Conservation (phyloP, 2,888 invertebrate genomes). For the Euzophera pinguis region DNA sequence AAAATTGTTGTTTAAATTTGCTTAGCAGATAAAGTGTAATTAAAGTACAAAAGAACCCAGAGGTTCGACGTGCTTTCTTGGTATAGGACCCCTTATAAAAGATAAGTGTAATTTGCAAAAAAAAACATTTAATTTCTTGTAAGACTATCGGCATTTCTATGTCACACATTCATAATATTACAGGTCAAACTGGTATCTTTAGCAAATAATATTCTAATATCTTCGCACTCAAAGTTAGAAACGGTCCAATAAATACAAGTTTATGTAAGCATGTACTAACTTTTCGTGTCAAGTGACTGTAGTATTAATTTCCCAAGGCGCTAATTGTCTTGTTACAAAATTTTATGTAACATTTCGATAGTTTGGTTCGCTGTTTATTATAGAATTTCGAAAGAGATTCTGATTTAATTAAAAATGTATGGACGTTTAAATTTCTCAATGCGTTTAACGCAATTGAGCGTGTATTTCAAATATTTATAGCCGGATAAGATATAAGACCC, state of each 20-base stretch:
- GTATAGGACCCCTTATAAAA: no score
- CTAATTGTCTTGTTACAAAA: slow-evolving; percentile 40
- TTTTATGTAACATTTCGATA: slow-evolving; percentile 30
- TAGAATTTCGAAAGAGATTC: background rate
- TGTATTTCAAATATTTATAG: background rate
- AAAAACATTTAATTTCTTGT: no score
- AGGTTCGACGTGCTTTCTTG: no score
- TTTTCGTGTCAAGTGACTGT: slow-evolving; percentile 42
- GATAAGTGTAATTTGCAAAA: no score
- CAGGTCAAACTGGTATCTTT: background rate
- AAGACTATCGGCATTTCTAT: no score
- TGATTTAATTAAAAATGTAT: background rate
- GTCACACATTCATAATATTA: no score
- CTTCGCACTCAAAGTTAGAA: background rate
- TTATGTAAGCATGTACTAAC: slow-evolving; percentile 51
- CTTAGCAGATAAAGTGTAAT: no score
- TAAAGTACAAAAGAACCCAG: no score
- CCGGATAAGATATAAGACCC: background rate
- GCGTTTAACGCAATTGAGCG: no score
- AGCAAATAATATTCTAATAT: background rate
- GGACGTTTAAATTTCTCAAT: background rate
- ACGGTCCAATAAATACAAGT: slow-evolving; percentile 20
- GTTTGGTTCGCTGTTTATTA: background rate
- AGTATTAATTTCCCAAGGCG: slow-evolving; percentile 45
- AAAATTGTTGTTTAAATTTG: no score